Percentiles rank a stretch among this genome's conserved stretches.
Evolutionary conservation across 2,113 vertebrate species (phyloP).

Genomic region (Aspiorhynchus laticeps): DNA sequence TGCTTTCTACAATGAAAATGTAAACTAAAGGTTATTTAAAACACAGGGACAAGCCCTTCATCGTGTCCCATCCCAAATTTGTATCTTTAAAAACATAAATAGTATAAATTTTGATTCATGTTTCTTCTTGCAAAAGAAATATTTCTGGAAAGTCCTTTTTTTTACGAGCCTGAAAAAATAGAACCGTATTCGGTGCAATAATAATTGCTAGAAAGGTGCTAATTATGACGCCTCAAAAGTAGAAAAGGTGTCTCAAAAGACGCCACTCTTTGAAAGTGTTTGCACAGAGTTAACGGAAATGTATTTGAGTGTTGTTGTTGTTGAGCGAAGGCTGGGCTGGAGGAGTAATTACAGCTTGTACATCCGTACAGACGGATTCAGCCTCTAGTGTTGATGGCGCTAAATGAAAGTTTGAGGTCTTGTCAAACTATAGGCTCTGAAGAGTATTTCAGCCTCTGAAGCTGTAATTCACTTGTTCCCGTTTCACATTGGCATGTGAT

Average conservation of each 20-base stretch:
- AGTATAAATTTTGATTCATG: background rate
- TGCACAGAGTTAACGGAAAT: background rate
- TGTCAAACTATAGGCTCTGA: background rate
- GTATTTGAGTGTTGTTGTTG: background rate
- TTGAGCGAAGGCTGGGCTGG: background rate
- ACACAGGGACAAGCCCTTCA: background rate
- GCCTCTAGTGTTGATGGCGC: constrained; percentile 13
- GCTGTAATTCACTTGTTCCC: constrained; percentile 23
- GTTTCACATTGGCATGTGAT: constrained; percentile 42
- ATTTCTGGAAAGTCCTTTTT: background rate
- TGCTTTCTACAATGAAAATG: background rate
- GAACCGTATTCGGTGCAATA: background rate
- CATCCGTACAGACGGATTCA: background rate
- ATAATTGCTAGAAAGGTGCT: background rate
- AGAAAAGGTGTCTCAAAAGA: constrained; percentile 20
- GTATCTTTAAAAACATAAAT: background rate
- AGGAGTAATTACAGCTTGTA: constrained; percentile 9
- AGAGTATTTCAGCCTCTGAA: constrained; percentile 10
- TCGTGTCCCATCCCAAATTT: background rate
- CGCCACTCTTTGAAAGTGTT: constrained; percentile 3
- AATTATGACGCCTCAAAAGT: background rate
- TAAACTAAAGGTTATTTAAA: background rate
- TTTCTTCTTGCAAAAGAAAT: background rate
- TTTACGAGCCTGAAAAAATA: background rate
- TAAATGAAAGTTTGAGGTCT: background rate